These are phyloP conservation scores for Icerya purchasi DNA, from an alignment of 2,888 invertebrate genomes.

Conservation along the genomic window DNA sequence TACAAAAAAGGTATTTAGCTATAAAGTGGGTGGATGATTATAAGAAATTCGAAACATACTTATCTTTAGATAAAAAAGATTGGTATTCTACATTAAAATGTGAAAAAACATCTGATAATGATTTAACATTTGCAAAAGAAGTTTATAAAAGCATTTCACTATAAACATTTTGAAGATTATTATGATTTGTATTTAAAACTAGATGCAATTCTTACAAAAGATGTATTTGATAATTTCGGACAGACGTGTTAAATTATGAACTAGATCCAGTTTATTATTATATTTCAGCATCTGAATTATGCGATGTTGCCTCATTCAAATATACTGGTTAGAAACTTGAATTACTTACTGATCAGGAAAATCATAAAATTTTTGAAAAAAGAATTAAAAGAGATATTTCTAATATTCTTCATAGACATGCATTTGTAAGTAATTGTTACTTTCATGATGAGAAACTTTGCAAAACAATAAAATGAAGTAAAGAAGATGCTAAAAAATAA, in stretches of 20 bases:
- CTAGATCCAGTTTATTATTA: conserved; percentile 2
- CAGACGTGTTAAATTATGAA: too few species aligned
- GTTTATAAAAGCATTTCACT: neutral
- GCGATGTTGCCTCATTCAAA: conserved; percentile 4
- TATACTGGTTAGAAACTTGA: neutral
- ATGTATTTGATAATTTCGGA: conserved; percentile 3
- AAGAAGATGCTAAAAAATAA: conserved; percentile 1
- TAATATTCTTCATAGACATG: neutral
- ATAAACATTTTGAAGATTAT: conserved; percentile 2
- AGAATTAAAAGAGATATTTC: neutral
- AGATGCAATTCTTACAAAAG: conserved; percentile 3
- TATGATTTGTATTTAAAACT: conserved; percentile 3
- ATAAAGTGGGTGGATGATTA: conserved; percentile 5
- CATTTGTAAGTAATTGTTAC: conserved; percentile 2
- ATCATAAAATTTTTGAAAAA: conserved; percentile 1
- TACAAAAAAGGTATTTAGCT: neutral
- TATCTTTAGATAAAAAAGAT: conserved; percentile 5
- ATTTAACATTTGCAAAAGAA: conserved; percentile 7
- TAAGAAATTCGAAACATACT: neutral
- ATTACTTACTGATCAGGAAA: conserved; percentile 3
- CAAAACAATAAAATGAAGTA: neutral
- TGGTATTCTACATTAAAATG: conserved; percentile 2
- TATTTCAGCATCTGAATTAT: too few species aligned
- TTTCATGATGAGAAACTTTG: neutral
- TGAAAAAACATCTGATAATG: conserved; percentile 3